Conservation (phyloP, 2,113 vertebrate genomes). For the Jaculus jaculus region DNA sequence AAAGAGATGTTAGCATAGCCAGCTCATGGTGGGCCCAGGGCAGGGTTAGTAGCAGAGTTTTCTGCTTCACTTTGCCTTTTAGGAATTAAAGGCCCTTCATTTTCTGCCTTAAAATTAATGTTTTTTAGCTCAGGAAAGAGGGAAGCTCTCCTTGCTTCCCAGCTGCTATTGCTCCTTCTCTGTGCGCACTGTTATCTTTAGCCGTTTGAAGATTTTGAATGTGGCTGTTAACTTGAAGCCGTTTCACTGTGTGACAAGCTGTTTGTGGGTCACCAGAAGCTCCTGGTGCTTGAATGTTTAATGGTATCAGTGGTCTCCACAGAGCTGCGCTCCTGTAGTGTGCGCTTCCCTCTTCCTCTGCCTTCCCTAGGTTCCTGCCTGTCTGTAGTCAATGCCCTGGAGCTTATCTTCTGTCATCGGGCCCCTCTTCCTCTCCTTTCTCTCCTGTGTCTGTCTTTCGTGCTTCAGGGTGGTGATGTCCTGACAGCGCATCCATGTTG, state of each 20-base stretch:
- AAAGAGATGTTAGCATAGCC: constrained; percentile 50
- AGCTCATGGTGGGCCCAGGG: neutral
- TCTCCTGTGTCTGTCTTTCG: constrained; percentile 25
- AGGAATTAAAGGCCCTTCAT: constrained; percentile 60
- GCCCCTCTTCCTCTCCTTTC: constrained; percentile 20
- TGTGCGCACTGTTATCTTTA: neutral
- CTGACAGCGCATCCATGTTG: neutral
- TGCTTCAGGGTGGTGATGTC: neutral
- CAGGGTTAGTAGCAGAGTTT: constrained; percentile 45
- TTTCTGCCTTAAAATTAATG: constrained; percentile 55
- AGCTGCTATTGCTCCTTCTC: neutral
- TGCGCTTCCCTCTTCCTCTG: neutral
- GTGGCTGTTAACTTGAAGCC: constrained; percentile 26
- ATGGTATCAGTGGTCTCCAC: neutral
- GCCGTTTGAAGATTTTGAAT: constrained; percentile 42
- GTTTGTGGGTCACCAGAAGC: constrained; percentile 42
- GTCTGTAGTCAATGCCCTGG: neutral
- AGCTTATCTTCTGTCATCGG: neutral
- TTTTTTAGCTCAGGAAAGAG: constrained; percentile 57
- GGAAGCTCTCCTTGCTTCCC: neutral
- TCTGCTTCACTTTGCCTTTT: constrained; percentile 66
- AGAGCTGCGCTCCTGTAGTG: neutral
- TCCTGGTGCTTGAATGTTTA: constrained; percentile 13
- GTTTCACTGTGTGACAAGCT: neutral
- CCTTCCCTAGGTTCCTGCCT: constrained; percentile 19